A percentile compares a stretch with the other conserved stretches of the same genome.
Evolutionary conservation across 2,797 vertebrate species (phyloP).

Genomic region (Onychomys arenicola): DNA sequence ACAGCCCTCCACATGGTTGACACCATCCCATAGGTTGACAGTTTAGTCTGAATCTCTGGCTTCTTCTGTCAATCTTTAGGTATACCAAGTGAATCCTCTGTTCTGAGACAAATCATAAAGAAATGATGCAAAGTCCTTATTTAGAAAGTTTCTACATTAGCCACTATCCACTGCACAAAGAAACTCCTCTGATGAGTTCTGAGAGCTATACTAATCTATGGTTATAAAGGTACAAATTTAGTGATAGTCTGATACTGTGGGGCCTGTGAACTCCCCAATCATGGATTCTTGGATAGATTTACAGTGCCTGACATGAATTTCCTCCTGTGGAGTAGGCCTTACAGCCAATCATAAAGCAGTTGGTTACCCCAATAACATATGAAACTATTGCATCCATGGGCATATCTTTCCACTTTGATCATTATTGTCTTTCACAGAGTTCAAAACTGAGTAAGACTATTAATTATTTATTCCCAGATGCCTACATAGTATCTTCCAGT

Average conservation of each 20-base stretch:
- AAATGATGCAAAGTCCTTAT: neutral
- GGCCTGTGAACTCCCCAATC: neutral
- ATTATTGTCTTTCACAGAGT: neutral
- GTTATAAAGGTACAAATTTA: neutral
- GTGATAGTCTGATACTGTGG: neutral
- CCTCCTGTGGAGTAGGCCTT: neutral
- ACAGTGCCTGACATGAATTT: neutral
- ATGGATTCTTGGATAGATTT: neutral
- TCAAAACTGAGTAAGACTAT: neutral
- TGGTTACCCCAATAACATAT: neutral
- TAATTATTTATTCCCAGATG: neutral
- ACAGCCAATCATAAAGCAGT: neutral
- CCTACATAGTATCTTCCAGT: neutral
- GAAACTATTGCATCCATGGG: neutral
- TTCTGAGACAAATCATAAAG: conserved; percentile 31
- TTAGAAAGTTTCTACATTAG: neutral
- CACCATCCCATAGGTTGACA: neutral
- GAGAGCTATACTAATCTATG: neutral
- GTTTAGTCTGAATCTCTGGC: neutral
- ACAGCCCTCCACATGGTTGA: neutral
- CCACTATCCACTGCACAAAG: too few species aligned
- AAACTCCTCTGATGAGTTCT: conserved; percentile 26
- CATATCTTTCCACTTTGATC: neutral
- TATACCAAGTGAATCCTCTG: neutral
- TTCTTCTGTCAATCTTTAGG: neutral